phyloP scores from a whole-genome alignment of 2,113 vertebrate species.

The Pseudois nayaur region DNA sequence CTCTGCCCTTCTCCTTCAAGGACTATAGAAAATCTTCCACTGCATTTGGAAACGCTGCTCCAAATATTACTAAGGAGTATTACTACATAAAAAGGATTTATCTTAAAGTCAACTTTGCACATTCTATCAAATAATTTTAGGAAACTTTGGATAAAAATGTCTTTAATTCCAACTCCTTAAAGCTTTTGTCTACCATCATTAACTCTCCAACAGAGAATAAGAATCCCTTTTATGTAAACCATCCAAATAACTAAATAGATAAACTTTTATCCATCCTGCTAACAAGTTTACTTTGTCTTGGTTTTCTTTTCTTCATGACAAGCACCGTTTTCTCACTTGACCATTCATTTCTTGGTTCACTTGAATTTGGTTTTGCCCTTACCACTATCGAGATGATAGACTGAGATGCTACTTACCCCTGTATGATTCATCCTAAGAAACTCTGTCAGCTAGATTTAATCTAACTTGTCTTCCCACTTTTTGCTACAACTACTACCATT shows the following conservation, averaged over 20 bases:
- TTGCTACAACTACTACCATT: neutral
- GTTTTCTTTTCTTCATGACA: neutral
- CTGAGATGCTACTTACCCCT: accelerated
- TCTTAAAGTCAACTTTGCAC: neutral
- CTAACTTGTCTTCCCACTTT: neutral
- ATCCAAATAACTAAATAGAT: neutral
- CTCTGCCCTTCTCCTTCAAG: neutral
- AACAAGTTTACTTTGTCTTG: neutral
- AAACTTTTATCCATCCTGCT: neutral
- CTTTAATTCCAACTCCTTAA: neutral
- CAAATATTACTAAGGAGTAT: neutral
- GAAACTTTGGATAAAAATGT: neutral
- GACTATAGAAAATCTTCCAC: neutral
- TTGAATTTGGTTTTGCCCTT: neutral
- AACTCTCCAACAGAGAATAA: neutral
- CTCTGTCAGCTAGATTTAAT: neutral
- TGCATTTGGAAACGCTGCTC: neutral
- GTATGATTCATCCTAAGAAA: neutral
- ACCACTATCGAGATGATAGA: neutral
- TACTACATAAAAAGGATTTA: neutral
- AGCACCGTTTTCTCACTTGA: neutral
- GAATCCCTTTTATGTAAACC: neutral
- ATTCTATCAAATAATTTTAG: neutral
- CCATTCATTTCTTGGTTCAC: neutral
- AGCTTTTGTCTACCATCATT: neutral